Conservation (phyloP, 1,140 invertebrate genomes). For the Aphaenogaster ashmeadi region DNA sequence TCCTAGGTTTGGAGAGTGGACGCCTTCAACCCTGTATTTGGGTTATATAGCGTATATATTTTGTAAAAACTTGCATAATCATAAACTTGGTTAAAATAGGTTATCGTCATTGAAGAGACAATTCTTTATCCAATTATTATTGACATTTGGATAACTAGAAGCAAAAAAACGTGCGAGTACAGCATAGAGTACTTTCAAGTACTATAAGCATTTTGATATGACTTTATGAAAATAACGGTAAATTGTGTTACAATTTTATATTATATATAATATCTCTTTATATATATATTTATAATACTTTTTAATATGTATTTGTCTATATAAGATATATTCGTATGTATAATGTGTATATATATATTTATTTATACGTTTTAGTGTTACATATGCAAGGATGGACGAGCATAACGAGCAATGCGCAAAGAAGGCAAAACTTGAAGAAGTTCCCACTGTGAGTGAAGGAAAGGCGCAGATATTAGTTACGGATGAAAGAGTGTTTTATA, state of each 20-base stretch:
- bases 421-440: conserved; percentile 58
- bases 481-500: conserved; percentile 96
- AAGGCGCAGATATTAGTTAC: conserved; percentile 91
- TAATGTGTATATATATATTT: not conserved
- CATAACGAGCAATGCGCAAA: conserved; percentile 49
- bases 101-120: not conserved
- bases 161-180: not conserved
- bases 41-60: too few species aligned
- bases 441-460: conserved; percentile 90
- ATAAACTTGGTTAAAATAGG: not conserved
- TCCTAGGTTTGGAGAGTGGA: too few species aligned
- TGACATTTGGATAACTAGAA: not conserved
- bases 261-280: not conserved
- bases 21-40: too few species aligned
- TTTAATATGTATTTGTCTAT: too few species aligned
- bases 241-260: not conserved
- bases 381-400: conserved; percentile 46
- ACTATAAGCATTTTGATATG: not conserved
- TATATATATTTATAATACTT: not conserved
- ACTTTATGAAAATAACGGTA: conserved; percentile 16
- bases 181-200: not conserved
- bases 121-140: not conserved
- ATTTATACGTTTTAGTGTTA: not conserved
- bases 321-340: not conserved
- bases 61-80: too few species aligned